Evolutionary conservation across 1,140 invertebrate genomes (phyloP), one percentile per base, ranked within the genome.

Genomic region (Sitophilus oryzae): DNA sequence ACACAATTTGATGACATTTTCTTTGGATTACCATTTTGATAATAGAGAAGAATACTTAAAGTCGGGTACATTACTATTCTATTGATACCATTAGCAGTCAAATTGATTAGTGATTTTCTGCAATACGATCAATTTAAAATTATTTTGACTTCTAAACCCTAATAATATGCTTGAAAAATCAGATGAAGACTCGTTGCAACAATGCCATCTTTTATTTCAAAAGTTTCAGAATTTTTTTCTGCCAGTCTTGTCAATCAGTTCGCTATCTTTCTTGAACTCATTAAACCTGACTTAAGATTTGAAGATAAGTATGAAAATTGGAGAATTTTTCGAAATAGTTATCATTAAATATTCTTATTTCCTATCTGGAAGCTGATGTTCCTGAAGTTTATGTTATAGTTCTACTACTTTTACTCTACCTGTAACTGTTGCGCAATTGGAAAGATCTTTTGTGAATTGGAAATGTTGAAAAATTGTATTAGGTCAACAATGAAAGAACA

Each of bases 1-100:
- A 40, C 9, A 40, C 37, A 40, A n/a, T 40, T 40, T 40, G 15
- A 40, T 16, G n/a, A n/a, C n/a, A n/a, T n/a, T n/a, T n/a, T n/a
- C n/a, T n/a, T n/a, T n/a, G n/a, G n/a, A n/a, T n/a, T n/a, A n/a
- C n/a, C n/a, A n/a, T n/a, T n/a, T n/a, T n/a, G n/a, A 40, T n/a
- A 40, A 40, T 16, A 40, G 37, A 16, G 14, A 40, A 40, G 5
- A 40, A 16, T 40, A 40, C 15, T n/a, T 40, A 40, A 40, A 15
- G 9, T 6, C 9, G 37, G 10, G 15, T 40, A n/a, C 16, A 40
- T 14, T 40, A 40, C 15, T 40, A n/a, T 40, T n/a, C 15, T n/a
- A 40, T 40, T n/a, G 37, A 40, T 40, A 40, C 15, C 16, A 40
- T 40, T n/a, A n/a, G 14, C 37, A 40, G 5, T 16, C 37, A 14